A percentile compares a stretch with the other conserved stretches of the same genome.
Conservation (phyloP, 2,888 invertebrate genomes). For the Sepioteuthis lessoniana region DNA sequence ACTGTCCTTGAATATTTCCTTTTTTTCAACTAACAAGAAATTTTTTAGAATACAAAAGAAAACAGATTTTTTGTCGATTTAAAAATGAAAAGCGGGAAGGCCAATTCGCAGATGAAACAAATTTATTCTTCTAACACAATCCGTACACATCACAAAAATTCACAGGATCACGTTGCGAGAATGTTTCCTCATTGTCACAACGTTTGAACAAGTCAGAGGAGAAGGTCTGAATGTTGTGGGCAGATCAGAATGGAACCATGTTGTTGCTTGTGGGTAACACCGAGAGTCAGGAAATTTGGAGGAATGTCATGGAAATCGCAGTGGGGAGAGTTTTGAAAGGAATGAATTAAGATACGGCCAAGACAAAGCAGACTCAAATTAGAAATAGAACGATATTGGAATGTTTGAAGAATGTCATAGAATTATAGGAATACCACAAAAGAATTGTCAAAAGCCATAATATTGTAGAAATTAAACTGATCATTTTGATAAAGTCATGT, state of each 20-base stretch:
- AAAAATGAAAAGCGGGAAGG: not conserved
- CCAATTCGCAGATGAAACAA: not conserved
- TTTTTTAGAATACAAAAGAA: no score
- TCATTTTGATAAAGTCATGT: not conserved
- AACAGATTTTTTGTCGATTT: no score
- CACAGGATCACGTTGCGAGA: slow-evolving; percentile 4
- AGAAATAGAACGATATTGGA: not conserved
- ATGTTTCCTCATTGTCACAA: not conserved
- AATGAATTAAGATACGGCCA: not conserved
- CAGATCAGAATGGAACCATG: not conserved
- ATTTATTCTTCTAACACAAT: not conserved
- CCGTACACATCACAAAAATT: slow-evolving; percentile 33
- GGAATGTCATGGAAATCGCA: not conserved
- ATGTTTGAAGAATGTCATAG: not conserved
- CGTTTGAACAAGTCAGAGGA: not conserved
- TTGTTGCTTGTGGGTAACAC: not conserved
- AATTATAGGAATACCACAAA: not conserved
- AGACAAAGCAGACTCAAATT: not conserved
- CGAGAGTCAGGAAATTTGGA: not conserved
- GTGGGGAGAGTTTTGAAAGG: not conserved
- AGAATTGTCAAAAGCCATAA: not conserved
- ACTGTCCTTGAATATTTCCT: no score
- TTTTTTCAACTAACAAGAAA: no score
- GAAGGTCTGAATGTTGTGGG: not conserved
- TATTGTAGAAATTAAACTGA: not conserved